A percentile compares a stretch with the other conserved stretches of the same genome.
Evolutionary conservation across 2,113 vertebrate genomes (phyloP).

Genomic region (Coptodon rendalli): DNA sequence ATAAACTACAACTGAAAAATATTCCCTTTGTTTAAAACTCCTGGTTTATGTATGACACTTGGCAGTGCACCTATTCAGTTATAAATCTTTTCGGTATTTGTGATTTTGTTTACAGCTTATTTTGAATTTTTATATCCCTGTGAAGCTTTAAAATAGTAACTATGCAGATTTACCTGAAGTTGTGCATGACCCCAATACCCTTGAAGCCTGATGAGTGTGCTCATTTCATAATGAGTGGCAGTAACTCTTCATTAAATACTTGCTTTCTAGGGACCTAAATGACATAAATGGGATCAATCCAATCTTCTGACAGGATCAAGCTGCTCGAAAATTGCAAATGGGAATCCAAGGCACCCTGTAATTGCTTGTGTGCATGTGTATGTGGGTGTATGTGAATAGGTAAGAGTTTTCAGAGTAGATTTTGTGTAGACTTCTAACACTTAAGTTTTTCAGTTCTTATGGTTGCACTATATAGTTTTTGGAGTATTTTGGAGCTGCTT

Average conservation of each 20-base stretch:
- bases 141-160: not conserved
- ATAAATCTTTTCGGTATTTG: not conserved
- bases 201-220: constrained; percentile 41
- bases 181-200: constrained; percentile 13
- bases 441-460: not conserved
- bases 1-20: not conserved
- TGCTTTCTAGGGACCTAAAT: constrained; percentile 50
- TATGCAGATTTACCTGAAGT: not conserved
- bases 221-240: constrained; percentile 49
- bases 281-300: constrained; percentile 59
- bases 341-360: constrained; percentile 42
- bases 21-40: not conserved
- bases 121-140: not conserved
- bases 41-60: not conserved
- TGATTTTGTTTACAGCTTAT: not conserved
- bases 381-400: not conserved
- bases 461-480: not conserved
- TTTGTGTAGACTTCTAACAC: not conserved
- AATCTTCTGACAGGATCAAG: constrained; percentile 62
- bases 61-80: not conserved
- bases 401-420: not conserved
- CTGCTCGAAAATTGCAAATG: constrained; percentile 58
- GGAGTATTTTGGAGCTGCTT: not conserved
- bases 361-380: constrained; percentile 1
- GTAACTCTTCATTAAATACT: constrained; percentile 56